phyloP scores from a whole-genome alignment of 2,888 invertebrate genomes.

The Amphiduros pacificus region DNA sequence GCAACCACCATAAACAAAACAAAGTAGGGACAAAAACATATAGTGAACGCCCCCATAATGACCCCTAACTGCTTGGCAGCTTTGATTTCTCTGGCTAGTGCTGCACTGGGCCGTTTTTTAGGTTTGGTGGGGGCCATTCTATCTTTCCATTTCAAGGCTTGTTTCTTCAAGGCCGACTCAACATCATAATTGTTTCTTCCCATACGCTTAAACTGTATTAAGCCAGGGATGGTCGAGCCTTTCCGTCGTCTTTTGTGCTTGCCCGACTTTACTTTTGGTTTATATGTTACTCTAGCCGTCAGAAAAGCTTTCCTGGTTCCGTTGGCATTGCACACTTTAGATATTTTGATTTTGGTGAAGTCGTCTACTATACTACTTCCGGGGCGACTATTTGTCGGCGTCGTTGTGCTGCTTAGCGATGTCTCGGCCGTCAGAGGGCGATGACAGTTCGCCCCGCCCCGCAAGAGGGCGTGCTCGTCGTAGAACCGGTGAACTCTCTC shows the following conservation, averaged over 20 bases:
- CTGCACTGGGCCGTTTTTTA: constrained; percentile 28
- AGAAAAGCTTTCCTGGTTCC: not conserved
- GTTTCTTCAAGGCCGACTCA: constrained; percentile 23
- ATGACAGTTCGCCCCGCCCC: no score
- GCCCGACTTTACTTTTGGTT: not conserved
- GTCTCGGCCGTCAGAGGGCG: constrained; percentile 7
- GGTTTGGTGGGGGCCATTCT: constrained; percentile 32
- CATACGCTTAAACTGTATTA: not conserved
- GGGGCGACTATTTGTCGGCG: constrained; percentile 1
- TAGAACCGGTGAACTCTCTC: constrained; percentile 43
- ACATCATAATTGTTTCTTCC: not conserved
- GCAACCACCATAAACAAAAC: constrained; percentile 65
- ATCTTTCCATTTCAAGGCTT: constrained; percentile 42
- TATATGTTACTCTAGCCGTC: not conserved
- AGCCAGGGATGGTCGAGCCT: not conserved
- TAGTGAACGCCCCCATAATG: constrained; percentile 66
- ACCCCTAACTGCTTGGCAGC: constrained; percentile 67
- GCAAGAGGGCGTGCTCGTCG: constrained; percentile 12
- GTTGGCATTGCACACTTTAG: not conserved
- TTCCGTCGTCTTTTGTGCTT: not conserved
- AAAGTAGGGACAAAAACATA: constrained; percentile 68
- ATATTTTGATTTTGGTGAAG: not conserved
- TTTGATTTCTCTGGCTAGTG: constrained; percentile 58
- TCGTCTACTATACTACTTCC: no score
- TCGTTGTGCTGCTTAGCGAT: constrained; percentile 10